Evolutionary conservation across 2,888 invertebrate species (phyloP), one percentile per base, ranked within the genome.

Genomic region (Drosophila merina): DNA sequence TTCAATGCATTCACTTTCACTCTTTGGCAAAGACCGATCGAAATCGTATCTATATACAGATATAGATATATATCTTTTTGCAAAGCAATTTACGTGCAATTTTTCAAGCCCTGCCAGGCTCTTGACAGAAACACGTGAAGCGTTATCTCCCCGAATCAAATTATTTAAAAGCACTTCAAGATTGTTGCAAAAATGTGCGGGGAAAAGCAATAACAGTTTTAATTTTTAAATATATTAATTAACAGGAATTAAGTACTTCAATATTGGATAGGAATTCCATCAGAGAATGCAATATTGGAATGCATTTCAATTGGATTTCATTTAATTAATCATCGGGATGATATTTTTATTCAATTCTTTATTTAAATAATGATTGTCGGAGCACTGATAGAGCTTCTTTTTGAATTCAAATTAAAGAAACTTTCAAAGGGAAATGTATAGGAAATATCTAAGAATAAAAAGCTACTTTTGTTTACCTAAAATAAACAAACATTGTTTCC

Each of bases 1-100:
- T 25, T 12, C 51, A 44, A 28, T 38, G 12, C 20, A 30, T 57
- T 57, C 60, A 60, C 60, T 60, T 60, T 60, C 60, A 48, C 57
- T 57, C 36, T 45, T 26, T n/a, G 40, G n/a, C 47, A 5, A 14
- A 40, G 42, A 36, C 36, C 36, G 36, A 36, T 36, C 36, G 36
- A 36, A 36, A 36, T 36, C 36, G 33, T 33, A n/a, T 10, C 5
- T 36, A 36, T 36, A 36, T n/a, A n/a, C 14, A 14, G 14, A 14
- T 5, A 5, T 5, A 5, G 10, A 12, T 36, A 36, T n/a, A 36
- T 36, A n/a, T 36, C 36, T n/a, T 6, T 36, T 12, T 12, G 2
- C 36, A n/a, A 2, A 12, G 36, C 36, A 36, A 36, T 12, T 36
- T 36, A 12, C n/a, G 36, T 36, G 36, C 36, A 36, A 36, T 36